Evolutionary conservation across 2,888 invertebrate genomes (phyloP).

Genomic region (Pimpla rufipes): DNA sequence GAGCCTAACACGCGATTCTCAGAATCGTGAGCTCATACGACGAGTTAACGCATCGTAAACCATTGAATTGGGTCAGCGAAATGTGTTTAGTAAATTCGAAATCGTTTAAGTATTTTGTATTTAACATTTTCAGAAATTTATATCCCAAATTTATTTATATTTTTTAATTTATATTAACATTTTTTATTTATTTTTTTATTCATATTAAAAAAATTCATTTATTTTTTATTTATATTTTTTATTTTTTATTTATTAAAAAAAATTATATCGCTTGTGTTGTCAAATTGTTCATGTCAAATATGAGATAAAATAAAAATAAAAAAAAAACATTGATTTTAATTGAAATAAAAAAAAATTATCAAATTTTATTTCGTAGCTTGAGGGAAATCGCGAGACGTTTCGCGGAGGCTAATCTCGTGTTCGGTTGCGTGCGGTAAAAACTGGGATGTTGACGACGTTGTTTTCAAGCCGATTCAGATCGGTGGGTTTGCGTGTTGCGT

Average conservation of each 20-base stretch:
- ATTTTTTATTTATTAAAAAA: too few species aligned
- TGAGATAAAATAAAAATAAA: background rate
- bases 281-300: background rate
- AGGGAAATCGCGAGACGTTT: background rate
- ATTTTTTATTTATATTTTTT: too few species aligned
- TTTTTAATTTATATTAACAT: background rate
- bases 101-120: background rate
- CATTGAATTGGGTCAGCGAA: background rate
- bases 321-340: too few species aligned
- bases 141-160: background rate
- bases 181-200: background rate
- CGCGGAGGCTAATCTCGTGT: background rate
- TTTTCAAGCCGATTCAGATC: background rate
- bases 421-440: background rate
- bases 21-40: background rate
- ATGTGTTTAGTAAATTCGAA: background rate
- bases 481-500: constrained; percentile 1
- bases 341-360: too few species aligned
- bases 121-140: too few species aligned
- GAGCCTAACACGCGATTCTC: background rate
- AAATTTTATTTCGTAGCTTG: too few species aligned
- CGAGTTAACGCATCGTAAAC: background rate
- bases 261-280: too few species aligned
- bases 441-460: constrained; percentile 24
- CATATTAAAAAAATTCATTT: too few species aligned